Percentiles rank a stretch among this genome's conserved stretches.
phyloP scores from a whole-genome alignment of 2,113 vertebrate species.

The Pseudonaja textilis region DNA sequence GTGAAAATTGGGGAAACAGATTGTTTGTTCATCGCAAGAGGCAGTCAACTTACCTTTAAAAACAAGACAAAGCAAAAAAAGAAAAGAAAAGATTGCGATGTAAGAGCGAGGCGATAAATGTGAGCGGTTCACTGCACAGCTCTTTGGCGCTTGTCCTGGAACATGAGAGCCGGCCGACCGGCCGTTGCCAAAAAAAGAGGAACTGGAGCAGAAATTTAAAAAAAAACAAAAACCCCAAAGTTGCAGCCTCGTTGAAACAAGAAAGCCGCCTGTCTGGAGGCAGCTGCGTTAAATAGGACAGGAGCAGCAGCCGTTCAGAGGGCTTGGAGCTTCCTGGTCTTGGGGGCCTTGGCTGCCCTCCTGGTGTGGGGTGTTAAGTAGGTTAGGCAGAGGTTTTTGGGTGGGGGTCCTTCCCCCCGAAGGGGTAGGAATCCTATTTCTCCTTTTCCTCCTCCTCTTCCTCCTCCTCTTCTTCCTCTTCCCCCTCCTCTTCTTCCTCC shows the following conservation, averaged over 20 bases:
- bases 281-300: not conserved
- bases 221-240: not conserved
- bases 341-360: not conserved
- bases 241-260: not conserved
- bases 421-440: too few species aligned
- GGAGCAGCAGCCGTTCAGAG: not conserved
- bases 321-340: not conserved
- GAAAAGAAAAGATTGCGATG: not conserved
- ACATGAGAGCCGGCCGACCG: not conserved
- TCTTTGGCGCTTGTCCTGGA: not conserved
- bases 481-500: too few species aligned
- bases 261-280: not conserved
- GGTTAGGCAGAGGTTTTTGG: too few species aligned
- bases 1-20: not conserved
- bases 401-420: not conserved
- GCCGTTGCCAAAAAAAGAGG: not conserved
- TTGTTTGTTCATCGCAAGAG: not conserved
- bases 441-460: too few species aligned
- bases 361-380: not conserved
- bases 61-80: too few species aligned
- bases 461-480: fast-evolving
- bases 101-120: too few species aligned
- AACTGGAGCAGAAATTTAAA: not conserved
- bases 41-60: not conserved
- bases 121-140: not conserved